Evolutionary conservation across 2,113 vertebrate species (phyloP), one percentile per base, ranked within the genome.

Genomic region (Acinonyx jubatus): DNA sequence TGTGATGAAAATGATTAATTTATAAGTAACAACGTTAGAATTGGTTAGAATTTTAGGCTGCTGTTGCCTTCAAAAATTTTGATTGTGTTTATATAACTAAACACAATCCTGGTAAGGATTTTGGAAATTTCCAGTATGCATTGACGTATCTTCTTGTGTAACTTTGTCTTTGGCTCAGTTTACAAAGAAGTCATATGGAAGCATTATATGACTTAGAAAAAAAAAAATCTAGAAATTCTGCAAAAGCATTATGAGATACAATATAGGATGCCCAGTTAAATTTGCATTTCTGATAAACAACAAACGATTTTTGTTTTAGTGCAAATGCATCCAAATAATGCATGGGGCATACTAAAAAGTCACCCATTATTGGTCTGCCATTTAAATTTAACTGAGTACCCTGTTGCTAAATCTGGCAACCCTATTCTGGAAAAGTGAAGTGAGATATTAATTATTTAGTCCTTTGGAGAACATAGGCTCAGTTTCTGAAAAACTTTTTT

Each of bases 111-210:
- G n/a, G 50, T 13, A 38, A 76, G 69, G 50, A 25, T 65, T 74
- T 41, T 18, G 25, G 12, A 65, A 83, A 73, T 55, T 19, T 25
- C 13, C 8, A 41, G 4, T 11, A 13, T 25, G 18, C 1, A 6
- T 0, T 63, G 65, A 48, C 5, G 5, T 29, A 2, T 29, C 8
- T 3, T 21, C 11, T 65, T 11, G 29, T 7, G 8, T 1, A 27
- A 3, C 16, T 96, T 69, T 79, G 15, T 12, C 16, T 71, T 33
- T 55, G 38, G n/a, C 15, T 27, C 18, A 2, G 18, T 76, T 78
- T 81, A 78, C 57, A 96, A 21, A 71, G 6, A 68, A 79, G 16
- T 50, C 27, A 18, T 0, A 14, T 41, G 38, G 61, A 94, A 79
- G 27, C 12, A 4, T 66, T 69, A 14, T 3, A 25, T 3, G 31